Base-by-base conservation (phyloP, 2,888 invertebrate species). In the Eupithecia subfuscata region DNA sequence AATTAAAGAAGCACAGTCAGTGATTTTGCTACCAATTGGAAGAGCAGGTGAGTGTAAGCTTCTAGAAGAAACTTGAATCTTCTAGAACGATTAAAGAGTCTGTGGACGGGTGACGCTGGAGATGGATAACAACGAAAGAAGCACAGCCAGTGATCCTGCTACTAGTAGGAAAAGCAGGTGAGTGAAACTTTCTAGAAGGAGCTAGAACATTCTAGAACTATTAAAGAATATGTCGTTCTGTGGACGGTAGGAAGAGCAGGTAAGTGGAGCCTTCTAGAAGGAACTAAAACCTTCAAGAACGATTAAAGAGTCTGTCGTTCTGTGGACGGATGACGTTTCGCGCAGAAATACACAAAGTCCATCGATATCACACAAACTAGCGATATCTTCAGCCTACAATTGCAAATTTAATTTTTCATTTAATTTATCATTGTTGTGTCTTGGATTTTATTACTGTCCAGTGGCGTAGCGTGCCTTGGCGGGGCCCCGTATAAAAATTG, bases 61-160 rank as follows among this genome's bases (percentile, higher is more conserved):
- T 82, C 83, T 4, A 79, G 92, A 12, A 83, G 92, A 3, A 30
- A 30, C 30, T 30, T 30, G 16, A 94, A 95, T 77, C 91, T 95
- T 60, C 88, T 97, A 70, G 96, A 25, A n/a, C n/a, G n/a, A n/a
- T n/a, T n/a, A n/a, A 97, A 97, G 91, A 97, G 97, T 0, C 96
- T 96, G 97, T 73, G 96, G 97, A 22, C 95, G 96, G 76, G 91
- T 95, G 74, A 95, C 95, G 70, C 93, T 95, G 0, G 95, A 96
- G 82, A 94, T 95, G 43, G 96, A 95, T 81, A 96, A 93, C 82
- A 92, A 92, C 78, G 96, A 95, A 77, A 90, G 96, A 75, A 96
- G 95, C 80, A 95, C 96, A 0, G 96, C 96, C 12, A 96, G 96
- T 82, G 96, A 96, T 84, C 96, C 96, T 0, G 95, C 96, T 75